These are phyloP conservation scores for Iguana delicatissima DNA, from an alignment of 2,797 vertebrate genomes.

Conservation along the genomic window DNA sequence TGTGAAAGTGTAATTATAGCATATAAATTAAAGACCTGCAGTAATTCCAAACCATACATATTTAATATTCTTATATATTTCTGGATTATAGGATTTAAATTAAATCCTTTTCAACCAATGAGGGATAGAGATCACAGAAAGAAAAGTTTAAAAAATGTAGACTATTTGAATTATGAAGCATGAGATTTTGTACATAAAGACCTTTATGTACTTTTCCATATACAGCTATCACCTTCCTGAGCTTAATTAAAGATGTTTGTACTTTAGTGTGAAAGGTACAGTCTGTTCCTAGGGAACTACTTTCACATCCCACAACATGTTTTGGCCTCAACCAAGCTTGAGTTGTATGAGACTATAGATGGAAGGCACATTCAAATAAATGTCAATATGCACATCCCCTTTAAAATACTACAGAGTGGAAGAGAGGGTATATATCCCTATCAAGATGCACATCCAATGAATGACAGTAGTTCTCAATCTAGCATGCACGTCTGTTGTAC, in stretches of 20 bases:
- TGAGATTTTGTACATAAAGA: background rate
- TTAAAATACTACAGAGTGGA: background rate
- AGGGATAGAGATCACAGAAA: background rate
- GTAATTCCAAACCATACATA: background rate
- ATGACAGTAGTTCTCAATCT: background rate
- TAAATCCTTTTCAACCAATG: background rate
- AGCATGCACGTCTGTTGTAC: too few species aligned
- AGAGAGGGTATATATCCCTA: background rate
- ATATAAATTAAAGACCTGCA: background rate
- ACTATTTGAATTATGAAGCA: slow-evolving; percentile 14
- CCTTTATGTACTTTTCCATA: background rate
- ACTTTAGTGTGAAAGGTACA: background rate
- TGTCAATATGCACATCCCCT: background rate
- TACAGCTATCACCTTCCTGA: background rate
- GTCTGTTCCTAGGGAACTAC: background rate
- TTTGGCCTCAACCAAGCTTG: background rate
- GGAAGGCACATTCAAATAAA: background rate
- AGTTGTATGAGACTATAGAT: background rate
- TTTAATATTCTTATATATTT: background rate
- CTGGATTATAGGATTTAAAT: slow-evolving; percentile 16
- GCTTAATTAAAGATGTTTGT: background rate
- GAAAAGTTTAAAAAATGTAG: background rate
- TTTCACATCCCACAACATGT: background rate
- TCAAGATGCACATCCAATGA: background rate
- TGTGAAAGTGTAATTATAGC: background rate